Base-by-base conservation (phyloP, 2,888 invertebrate genomes). In the Sisyra nigra region DNA sequence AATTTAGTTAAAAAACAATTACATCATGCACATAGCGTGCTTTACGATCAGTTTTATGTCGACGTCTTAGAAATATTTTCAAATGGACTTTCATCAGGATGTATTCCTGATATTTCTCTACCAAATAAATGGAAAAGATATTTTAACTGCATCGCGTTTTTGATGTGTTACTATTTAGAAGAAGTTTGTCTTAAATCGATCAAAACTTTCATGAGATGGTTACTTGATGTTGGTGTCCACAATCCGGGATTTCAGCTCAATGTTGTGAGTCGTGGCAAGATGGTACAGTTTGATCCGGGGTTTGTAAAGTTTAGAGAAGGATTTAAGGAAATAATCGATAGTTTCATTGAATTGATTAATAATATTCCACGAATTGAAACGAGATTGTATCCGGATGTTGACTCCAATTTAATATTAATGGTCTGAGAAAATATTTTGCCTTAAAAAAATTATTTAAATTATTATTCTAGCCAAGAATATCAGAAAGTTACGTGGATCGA, bases 111-210 rank as follows among this genome's bases (percentile, higher is more conserved):
- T 47, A 68, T 74, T 0, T 67, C 72, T 39, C 75, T 80, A 49
- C 70, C 68, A 11, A 69, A 68, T n/a, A 71, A 74, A 56, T 73
- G 83, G 59, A 74, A 72, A 51, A 74, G 76, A 36, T 91, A 89
- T 61, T 92, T 82, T 58, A 82, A 89, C 58, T 83, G 87, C 52
- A 75, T 89, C 1, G 82, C 81, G 1, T 79, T 81, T 19, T 67
- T 92, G 34, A 93, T 93, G 93, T 85, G 88, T 1, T 79, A 79
- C 52, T 86, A 91, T 53, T 65, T 94, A 44, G 88, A 91, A 58
- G 75, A 76, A 14, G 60, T 92, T 24, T 86, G 86, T 50, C 65
- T 88, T 34, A 74, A 79, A 52, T 91, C 91, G 3, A 71, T 92
- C 53, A 65, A 73, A 39, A 81, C 83, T 49, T 92, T 76, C 56